Evolutionary conservation across 2,113 vertebrate species (phyloP).

Genomic region (Melanerpes aurifrons): DNA sequence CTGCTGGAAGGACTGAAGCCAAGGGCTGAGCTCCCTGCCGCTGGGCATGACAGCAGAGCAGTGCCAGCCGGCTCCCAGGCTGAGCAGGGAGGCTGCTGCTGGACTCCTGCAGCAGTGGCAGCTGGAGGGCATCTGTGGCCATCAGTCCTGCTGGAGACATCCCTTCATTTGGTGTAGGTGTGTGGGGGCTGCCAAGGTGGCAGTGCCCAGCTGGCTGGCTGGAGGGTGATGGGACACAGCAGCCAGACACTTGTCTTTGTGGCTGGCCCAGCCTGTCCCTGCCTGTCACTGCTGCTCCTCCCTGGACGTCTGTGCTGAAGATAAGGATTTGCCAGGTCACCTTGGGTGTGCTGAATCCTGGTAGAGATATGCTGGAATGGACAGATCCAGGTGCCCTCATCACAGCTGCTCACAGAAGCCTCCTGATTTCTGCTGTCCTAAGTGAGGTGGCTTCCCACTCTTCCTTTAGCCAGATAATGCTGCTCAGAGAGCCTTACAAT

Average conservation of each 20-base stretch:
- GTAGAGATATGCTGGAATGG: neutral
- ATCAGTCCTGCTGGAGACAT: neutral
- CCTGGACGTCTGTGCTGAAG: neutral
- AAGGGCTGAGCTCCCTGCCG: neutral
- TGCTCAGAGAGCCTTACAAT: neutral
- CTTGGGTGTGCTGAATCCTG: neutral
- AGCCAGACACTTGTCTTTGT: neutral
- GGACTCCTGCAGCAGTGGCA: neutral
- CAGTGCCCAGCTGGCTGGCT: conserved; percentile 8
- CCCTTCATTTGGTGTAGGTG: neutral
- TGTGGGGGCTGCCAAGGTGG: neutral
- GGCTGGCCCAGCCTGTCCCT: neutral
- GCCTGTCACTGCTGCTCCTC: neutral
- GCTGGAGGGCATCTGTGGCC: neutral
- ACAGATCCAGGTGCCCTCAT: neutral
- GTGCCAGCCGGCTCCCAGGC: neutral
- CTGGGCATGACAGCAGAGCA: neutral
- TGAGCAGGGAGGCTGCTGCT: neutral
- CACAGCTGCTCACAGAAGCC: neutral
- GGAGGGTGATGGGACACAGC: neutral
- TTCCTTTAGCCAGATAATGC: neutral
- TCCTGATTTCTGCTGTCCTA: neutral
- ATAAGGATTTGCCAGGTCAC: neutral
- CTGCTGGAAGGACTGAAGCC: neutral
- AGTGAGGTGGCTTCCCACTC: neutral